A percentile compares a stretch with the other conserved stretches of the same genome.
These are phyloP conservation scores for Nerophis lumbriciformis DNA, from an alignment of 2,113 vertebrate genomes.

Conservation along the genomic window DNA sequence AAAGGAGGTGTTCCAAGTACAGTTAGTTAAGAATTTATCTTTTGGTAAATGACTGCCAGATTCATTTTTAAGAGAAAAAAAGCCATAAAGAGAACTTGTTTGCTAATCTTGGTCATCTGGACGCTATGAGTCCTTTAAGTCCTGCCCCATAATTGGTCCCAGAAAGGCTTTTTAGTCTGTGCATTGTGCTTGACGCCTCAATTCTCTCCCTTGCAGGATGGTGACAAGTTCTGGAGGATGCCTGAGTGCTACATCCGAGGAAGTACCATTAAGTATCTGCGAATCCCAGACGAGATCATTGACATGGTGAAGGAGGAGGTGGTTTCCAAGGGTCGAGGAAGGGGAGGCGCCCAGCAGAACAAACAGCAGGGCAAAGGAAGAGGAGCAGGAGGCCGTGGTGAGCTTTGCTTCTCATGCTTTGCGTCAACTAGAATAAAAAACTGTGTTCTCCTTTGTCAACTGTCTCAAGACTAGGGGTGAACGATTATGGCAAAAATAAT, in stretches of 20 bases:
- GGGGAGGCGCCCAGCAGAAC: slow-evolving; percentile 89
- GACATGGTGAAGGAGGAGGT: slow-evolving; percentile 99
- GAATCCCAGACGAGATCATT: slow-evolving; percentile 95
- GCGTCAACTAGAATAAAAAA: background rate
- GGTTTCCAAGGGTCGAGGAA: slow-evolving; percentile 87
- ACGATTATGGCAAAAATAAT: no score
- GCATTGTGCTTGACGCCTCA: background rate
- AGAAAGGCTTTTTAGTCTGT: background rate
- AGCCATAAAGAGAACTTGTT: no score
- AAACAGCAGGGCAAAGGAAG: slow-evolving; percentile 91
- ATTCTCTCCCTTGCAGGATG: slow-evolving; percentile 72
- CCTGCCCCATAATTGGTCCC: background rate
- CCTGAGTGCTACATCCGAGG: slow-evolving; percentile 95
- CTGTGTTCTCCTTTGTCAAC: background rate
- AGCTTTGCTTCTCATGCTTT: slow-evolving; percentile 2
- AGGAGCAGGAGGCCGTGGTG: slow-evolving; percentile 84
- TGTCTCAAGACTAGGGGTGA: background rate
- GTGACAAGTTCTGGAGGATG: slow-evolving; percentile 99
- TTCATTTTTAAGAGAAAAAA: no score
- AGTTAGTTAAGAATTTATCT: no score
- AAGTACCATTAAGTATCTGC: slow-evolving; percentile 96
- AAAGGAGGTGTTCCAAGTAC: no score
- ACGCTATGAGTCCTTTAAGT: background rate
- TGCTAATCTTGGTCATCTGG: no score
- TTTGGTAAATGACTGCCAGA: no score